phyloP scores from a whole-genome alignment of 2,113 vertebrate genomes.

The Cinclus mexicanus region DNA sequence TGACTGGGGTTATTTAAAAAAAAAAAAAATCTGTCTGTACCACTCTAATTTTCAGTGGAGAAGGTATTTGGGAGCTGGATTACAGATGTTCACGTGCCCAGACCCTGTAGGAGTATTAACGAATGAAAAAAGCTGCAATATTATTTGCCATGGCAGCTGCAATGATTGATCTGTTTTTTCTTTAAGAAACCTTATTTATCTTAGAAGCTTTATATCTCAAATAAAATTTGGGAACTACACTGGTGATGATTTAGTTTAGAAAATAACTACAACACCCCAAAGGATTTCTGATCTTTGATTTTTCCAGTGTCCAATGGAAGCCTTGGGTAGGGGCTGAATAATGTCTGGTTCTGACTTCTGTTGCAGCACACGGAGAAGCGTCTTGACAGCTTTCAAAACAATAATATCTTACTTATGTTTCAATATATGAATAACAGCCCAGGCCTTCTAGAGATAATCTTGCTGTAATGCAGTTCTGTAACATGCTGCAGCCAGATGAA shows the following conservation, averaged over 20 bases:
- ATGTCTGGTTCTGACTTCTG: conserved; percentile 1
- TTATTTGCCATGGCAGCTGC: background rate
- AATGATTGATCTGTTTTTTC: background rate
- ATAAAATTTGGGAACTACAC: conserved; percentile 7
- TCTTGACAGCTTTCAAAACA: conserved; percentile 54
- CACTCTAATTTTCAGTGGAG: background rate
- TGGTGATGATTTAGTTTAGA: conserved; percentile 32
- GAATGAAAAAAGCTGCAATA: background rate
- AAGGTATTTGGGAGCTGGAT: background rate
- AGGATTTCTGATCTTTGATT: conserved; percentile 42
- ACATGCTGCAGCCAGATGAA: conserved; percentile 56
- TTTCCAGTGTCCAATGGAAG: conserved; percentile 8
- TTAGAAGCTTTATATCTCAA: conserved; percentile 27
- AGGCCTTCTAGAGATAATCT: conserved; percentile 18
- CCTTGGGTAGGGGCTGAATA: background rate
- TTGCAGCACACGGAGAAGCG: background rate
- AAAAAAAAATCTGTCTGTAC: background rate
- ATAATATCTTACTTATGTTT: conserved; percentile 61
- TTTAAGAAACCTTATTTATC: background rate
- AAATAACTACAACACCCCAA: conserved; percentile 21
- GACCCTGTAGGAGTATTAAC: background rate
- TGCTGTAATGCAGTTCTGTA: background rate
- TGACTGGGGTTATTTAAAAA: background rate
- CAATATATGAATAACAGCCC: conserved; percentile 34
- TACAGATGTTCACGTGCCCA: background rate